phyloP scores from a whole-genome alignment of 2,888 invertebrate species.

The Magallana nippona region DNA sequence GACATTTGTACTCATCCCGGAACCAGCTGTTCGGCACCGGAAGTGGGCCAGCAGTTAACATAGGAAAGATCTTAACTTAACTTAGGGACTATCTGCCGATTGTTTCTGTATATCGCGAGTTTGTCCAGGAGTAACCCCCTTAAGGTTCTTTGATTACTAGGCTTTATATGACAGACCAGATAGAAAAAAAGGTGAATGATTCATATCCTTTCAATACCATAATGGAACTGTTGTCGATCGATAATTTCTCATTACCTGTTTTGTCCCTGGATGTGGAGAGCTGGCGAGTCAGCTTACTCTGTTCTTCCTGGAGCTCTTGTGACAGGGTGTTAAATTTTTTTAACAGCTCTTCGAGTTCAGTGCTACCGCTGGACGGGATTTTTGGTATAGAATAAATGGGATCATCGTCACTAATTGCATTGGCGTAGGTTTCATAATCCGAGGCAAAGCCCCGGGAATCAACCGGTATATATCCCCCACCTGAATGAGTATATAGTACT shows the following conservation, averaged over 20 bases:
- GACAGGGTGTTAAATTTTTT: constrained; percentile 79
- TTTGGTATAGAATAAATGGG: constrained; percentile 71
- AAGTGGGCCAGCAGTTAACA: not conserved
- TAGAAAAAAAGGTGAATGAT: constrained; percentile 24
- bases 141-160: constrained; percentile 1
- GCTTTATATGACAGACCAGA: constrained; percentile 11
- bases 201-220: constrained; percentile 22
- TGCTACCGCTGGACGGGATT: constrained; percentile 72
- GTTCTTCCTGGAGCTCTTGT: constrained; percentile 81
- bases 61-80: not conserved
- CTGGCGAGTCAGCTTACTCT: constrained; percentile 73
- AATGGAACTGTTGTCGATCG: constrained; percentile 1
- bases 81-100: not conserved
- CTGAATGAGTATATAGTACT: constrained; percentile 79
- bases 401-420: constrained; percentile 73
- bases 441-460: constrained; percentile 74
- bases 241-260: constrained; percentile 53
- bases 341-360: constrained; percentile 77
- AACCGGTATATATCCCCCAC: constrained; percentile 55
- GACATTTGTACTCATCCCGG: constrained; percentile 9
- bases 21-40: constrained; percentile 13
- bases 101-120: not conserved
- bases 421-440: constrained; percentile 75
- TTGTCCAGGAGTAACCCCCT: not conserved
- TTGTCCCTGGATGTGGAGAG: constrained; percentile 58